Conservation (phyloP, 2,888 invertebrate genomes). For the Drosophila rubida region DNA sequence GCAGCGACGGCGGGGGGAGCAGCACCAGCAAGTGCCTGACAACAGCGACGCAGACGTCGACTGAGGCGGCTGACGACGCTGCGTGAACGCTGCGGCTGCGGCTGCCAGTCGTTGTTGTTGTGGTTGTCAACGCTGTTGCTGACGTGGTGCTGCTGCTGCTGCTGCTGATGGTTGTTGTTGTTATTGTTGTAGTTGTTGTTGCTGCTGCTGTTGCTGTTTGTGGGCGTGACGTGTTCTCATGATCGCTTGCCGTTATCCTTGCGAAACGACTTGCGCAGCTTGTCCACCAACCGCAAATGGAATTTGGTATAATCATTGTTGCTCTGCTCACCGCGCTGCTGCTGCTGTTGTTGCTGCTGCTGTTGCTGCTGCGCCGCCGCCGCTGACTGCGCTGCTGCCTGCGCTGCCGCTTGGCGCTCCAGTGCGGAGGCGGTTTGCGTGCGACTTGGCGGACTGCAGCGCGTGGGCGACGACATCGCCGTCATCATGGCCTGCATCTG, state of each 20-base stretch:
- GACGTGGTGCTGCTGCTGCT: conserved; percentile 32
- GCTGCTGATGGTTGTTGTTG: conserved; percentile 12
- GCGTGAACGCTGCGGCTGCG: conserved; percentile 10
- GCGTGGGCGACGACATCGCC: conserved; percentile 86
- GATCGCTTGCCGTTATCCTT: conserved; percentile 84
- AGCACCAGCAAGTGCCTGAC: conserved; percentile 46
- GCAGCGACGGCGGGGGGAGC: background rate
- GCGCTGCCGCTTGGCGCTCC: conserved; percentile 65
- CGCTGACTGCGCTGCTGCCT: conserved; percentile 31
- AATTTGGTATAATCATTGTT: conserved; percentile 90
- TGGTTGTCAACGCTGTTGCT: conserved; percentile 1
- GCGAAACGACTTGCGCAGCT: conserved; percentile 89
- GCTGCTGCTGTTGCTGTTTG: conserved; percentile 37
- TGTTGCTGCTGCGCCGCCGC: conserved; percentile 64
- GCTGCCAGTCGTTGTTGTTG: conserved; percentile 2
- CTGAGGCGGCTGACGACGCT: conserved; percentile 71
- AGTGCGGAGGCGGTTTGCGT: conserved; percentile 72
- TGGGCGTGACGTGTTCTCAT: conserved; percentile 70
- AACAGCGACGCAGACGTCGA: conserved; percentile 77
- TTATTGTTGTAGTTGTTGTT: conserved; percentile 14
- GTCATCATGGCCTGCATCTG: conserved; percentile 45
- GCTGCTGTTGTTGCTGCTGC: conserved; percentile 21
- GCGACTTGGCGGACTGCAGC: conserved; percentile 87
- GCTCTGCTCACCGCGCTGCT: conserved; percentile 54
- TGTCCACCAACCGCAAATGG: conserved; percentile 90